Conservation (phyloP, 1,140 invertebrate species). For the Drosophila carrolli region DNA sequence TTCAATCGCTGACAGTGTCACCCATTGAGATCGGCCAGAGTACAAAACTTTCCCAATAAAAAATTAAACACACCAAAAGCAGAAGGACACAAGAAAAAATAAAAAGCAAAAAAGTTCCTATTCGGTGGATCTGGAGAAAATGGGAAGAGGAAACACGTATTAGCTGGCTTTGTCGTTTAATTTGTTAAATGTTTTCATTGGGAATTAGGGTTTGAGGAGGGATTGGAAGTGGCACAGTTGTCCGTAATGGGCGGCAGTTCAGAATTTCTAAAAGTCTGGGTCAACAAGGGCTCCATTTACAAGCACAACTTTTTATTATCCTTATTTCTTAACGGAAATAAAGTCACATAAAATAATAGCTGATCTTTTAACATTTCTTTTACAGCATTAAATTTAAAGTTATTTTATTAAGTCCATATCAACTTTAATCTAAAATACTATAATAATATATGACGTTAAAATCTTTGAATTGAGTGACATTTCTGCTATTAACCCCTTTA, state of each 20-base stretch:
- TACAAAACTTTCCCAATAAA: constrained; percentile 69
- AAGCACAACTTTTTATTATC: neutral
- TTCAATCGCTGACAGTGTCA: constrained; percentile 53
- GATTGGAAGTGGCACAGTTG: neutral
- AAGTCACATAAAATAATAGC: too few relatives aligned
- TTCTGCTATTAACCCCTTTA: neutral
- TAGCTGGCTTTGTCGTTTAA: constrained; percentile 59
- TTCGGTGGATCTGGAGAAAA: neutral
- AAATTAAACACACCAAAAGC: constrained; percentile 40
- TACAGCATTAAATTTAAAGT: too few relatives aligned
- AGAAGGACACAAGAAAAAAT: constrained; percentile 1
- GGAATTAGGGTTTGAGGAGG: constrained; percentile 2
- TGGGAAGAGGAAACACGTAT: constrained; percentile 51
- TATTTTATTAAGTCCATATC: too few relatives aligned
- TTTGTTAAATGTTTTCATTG: constrained; percentile 64
- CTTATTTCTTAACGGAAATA: neutral
- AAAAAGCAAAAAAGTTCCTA: constrained; percentile 30
- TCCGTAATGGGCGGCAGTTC: too few relatives aligned
- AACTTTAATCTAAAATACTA: too few relatives aligned
- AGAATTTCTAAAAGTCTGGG: neutral
- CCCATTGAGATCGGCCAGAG: constrained; percentile 25
- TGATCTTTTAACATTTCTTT: too few relatives aligned
- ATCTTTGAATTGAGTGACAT: too few relatives aligned
- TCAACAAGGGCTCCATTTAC: neutral
- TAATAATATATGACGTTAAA: too few relatives aligned